Evolutionary conservation across 2,113 vertebrate species (phyloP), one percentile per base, ranked within the genome.

Genomic region (Malurus elegans): DNA sequence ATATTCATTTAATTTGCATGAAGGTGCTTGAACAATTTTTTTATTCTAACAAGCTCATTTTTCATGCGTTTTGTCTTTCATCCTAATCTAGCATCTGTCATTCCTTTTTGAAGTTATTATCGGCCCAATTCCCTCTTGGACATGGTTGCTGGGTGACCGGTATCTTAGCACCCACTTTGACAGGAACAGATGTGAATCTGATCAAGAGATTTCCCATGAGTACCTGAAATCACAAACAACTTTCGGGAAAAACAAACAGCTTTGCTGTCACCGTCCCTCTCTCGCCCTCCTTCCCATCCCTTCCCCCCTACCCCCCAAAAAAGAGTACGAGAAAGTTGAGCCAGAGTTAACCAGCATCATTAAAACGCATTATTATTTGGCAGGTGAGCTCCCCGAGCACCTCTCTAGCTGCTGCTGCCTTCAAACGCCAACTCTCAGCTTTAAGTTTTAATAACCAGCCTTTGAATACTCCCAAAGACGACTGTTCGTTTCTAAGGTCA

Each of bases 51-150:
- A 99, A 99, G 98, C 98, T 99, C 98, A 98, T 99, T 99, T 99
- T 99, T 98, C 98, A 98, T 98, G 98, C 98, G 95, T 98, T 98
- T 98, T 98, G 98, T 98, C 98, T 98, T 99, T 99, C 98, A 99
- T 99, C 99, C 99, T 99, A 99, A 99, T 99, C 99, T 99, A 99
- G 99, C 99, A 99, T 99, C 99, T 99, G 99, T 99, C 99, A 99
- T 99, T 99, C 99, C 99, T 99, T 99, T 99, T 99, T 99, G 98
- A 99, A 99, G 99, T 99, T 99, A 99, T 99, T 99, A 99, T 99
- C 99, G 98, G 99, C 98, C 98, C 97, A 98, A 99, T 99, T 99
- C 99, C 99, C 99, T 99, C 98, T 99, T 99, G 99, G 99, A 99
- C 99, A 98, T 98, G 99, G 99, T 99, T 99, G 99, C 99, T 98